Evolutionary conservation across 1,140 invertebrate species (phyloP).

Genomic region (Drosophila varians): DNA sequence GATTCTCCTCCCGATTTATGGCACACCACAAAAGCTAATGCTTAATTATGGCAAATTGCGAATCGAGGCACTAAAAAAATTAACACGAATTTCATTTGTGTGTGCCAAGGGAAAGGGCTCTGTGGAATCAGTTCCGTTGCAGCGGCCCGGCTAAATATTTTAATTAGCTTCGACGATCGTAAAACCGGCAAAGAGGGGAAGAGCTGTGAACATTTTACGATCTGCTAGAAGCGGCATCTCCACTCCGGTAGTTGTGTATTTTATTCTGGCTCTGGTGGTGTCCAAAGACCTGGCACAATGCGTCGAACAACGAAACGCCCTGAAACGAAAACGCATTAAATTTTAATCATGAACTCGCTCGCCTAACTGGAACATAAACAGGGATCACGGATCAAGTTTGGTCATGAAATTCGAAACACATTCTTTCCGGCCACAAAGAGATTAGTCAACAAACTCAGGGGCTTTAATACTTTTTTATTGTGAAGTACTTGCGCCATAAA

Average conservation of each 20-base stretch:
- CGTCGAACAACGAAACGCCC: constrained; percentile 40
- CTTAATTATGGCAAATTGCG: constrained; percentile 81
- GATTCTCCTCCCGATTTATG: constrained; percentile 21
- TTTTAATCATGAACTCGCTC: constrained; percentile 44
- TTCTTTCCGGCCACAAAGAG: constrained; percentile 22
- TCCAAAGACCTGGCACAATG: constrained; percentile 55
- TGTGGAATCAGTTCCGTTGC: constrained; percentile 18
- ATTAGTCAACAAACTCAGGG: constrained; percentile 41
- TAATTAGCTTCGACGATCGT: constrained; percentile 70
- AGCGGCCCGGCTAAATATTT: constrained; percentile 69
- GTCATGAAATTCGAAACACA: constrained; percentile 39
- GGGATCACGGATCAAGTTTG: constrained; percentile 44
- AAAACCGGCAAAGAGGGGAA: constrained; percentile 40
- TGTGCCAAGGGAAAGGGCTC: constrained; percentile 2
- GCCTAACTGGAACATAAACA: constrained; percentile 51
- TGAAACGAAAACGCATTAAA: constrained; percentile 68
- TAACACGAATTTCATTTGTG: constrained; percentile 66
- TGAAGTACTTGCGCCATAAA: constrained; percentile 1
- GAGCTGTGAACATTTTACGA: constrained; percentile 63
- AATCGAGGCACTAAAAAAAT: constrained; percentile 65
- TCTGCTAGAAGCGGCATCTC: constrained; percentile 64
- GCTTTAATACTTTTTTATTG: constrained; percentile 17
- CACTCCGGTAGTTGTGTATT: constrained; percentile 8
- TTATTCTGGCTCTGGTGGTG: constrained; percentile 12
- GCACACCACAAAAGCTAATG: constrained; percentile 55